phyloP scores from a whole-genome alignment of 2,888 invertebrate genomes.

The Eupithecia vulgata region DNA sequence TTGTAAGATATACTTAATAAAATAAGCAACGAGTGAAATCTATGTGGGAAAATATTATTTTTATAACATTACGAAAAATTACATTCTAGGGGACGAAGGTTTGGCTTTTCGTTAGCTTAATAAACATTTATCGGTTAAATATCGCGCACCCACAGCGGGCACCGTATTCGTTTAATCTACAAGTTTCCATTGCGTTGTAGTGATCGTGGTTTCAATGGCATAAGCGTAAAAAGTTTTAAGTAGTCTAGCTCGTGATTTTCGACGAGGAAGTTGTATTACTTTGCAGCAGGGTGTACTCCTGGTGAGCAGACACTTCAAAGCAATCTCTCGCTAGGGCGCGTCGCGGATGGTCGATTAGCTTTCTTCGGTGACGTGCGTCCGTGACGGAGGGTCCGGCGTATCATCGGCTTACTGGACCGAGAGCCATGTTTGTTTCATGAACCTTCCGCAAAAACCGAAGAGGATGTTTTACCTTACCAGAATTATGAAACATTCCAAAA shows the following conservation, averaged over 20 bases:
- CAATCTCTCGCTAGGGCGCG: constrained; percentile 24
- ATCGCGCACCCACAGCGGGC: too few relatives aligned
- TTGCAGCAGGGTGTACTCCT: constrained; percentile 1
- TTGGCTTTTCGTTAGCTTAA: too few relatives aligned
- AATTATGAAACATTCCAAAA: background rate
- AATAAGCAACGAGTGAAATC: too few relatives aligned
- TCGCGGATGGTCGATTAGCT: constrained; percentile 39
- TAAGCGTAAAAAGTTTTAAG: background rate
- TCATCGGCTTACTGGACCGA: constrained; percentile 23
- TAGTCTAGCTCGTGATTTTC: too few relatives aligned
- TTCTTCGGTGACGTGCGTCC: constrained; percentile 27
- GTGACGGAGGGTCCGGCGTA: constrained; percentile 22
- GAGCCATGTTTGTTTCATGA: constrained; percentile 24
- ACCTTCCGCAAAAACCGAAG: background rate
- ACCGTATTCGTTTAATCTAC: too few relatives aligned
- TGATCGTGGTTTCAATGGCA: background rate
- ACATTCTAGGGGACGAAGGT: background rate
- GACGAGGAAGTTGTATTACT: background rate
- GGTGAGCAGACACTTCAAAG: constrained; percentile 23
- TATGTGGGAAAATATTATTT: background rate
- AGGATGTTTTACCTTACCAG: background rate
- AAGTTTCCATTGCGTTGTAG: too few relatives aligned
- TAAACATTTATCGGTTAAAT: too few relatives aligned
- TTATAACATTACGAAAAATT: background rate
- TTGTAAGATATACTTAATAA: too few relatives aligned